Evolutionary conservation across 1,140 invertebrate species (phyloP), one percentile per base, ranked within the genome.

Genomic region (Lethocerus indicus): DNA sequence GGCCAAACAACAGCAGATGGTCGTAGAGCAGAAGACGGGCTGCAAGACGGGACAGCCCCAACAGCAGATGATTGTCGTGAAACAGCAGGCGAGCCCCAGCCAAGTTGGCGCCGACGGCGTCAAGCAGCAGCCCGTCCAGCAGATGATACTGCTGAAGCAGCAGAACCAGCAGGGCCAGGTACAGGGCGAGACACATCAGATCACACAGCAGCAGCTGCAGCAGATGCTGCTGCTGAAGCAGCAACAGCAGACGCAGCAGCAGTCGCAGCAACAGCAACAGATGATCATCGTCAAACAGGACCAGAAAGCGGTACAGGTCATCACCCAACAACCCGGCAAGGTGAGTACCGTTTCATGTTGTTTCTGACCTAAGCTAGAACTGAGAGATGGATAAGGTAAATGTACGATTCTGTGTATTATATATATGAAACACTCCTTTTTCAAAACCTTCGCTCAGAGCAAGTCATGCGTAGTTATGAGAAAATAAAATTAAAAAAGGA

Each of bases 41-140:
- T 28, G 16, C 47, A 48, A 39, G 35, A 24, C 2, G 40, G 40
- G n/a, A 37, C 40, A 16, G 32, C 29, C 12, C n/a, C 42, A 27
- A 44, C 42, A 16, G 26, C 23, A 44, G 42, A 12, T 44, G n/a
- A 44, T 44, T 28, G 25, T 44, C 20, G 39, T 25, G 20, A 32
- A 29, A 16, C 37, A 49, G 27, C 35, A 39, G 24, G 18, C 23
- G 47, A 3, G 32, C 18, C 14, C 47, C 37, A 39, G 35, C 21
- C 2, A 48, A 48, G n/a, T 35, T 48, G n/a, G 32, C 29, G 14
- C n/a, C 42, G 18, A 44, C 42, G n/a, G 26, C 23, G 40, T 7
- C 26, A 37, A 50, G 32, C 41, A 68, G 42, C 66, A 63, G 47
- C 37, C 47, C 9, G 44, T 54, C 18, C 56, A 57, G 28, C 54